Conservation (phyloP, 2,113 vertebrate genomes). For the Actinemys pallida region DNA sequence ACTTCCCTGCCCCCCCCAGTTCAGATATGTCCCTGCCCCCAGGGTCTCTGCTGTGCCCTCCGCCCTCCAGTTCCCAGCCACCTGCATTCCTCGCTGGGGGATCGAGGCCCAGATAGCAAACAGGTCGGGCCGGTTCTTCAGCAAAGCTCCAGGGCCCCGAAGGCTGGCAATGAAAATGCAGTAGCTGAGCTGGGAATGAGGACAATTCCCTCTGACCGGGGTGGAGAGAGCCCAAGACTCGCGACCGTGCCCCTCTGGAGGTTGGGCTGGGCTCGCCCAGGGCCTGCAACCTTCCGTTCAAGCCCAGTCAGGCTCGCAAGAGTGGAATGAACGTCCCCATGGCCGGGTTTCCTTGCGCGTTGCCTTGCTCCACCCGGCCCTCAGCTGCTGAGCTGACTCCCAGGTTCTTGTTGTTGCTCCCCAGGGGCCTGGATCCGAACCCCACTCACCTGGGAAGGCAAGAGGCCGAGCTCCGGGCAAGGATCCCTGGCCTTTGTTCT, state of each 20-base stretch:
- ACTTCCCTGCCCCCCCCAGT: background rate
- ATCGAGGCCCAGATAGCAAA: background rate
- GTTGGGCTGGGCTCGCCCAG: background rate
- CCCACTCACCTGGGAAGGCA: background rate
- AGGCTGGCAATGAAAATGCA: background rate
- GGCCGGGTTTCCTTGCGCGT: background rate
- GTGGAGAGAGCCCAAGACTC: background rate
- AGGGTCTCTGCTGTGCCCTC: background rate
- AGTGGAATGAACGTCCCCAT: background rate
- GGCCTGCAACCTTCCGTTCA: background rate
- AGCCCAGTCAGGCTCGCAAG: background rate
- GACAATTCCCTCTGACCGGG: background rate
- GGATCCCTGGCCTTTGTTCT: too few species aligned
- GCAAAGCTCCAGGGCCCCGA: background rate
- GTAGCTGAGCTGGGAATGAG: background rate
- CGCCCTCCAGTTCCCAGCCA: background rate
- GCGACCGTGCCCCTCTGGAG: background rate
- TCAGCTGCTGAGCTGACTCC: background rate
- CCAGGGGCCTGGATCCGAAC: background rate
- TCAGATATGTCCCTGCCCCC: background rate
- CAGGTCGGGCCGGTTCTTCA: conserved; percentile 42
- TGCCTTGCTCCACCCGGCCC: background rate
- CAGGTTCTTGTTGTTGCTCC: background rate
- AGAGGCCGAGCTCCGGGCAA: too few species aligned
- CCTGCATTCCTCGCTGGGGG: background rate